Base-by-base conservation (phyloP, 2,113 vertebrate species). In the Tamias sibiricus region DNA sequence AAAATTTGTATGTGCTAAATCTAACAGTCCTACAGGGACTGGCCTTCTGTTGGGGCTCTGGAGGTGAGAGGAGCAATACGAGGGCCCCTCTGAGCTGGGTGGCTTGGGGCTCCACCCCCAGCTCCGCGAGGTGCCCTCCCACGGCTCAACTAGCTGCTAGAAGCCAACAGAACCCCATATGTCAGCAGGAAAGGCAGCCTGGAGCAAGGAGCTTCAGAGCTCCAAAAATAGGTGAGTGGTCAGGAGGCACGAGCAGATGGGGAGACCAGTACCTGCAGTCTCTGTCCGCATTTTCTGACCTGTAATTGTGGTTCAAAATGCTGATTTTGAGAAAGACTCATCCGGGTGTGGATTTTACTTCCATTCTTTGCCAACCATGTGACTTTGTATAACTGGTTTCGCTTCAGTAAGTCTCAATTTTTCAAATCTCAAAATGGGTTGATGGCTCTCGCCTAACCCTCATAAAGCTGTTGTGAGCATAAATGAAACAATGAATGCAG, bases 171-270 rank as follows among this genome's bases (percentile, higher is more conserved):
- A 57, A 89, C 30, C 57, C 52, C 40, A 4, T 8, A 49, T 9
- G 22, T n/a, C 1, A 8, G 44, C 2, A 1, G 32, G 44, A 97
- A 94, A 83, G 80, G 64, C 69, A 90, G 69, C 28, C 32, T 9
- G 28, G 14, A 40, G 42, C 62, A 49, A 89, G 83, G 69, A 64
- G 7, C n/a, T 22, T 44, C 10, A 0, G 8, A 69, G 49, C 52
- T 95, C 90, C 92, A 44, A n/a, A 97, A 96, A 86, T 72, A 96
- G 68, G 6, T 2, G 6, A 54, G 87, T 16, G 57, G 75, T 69
- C 71, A 90, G 84, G 82, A 94, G 85, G 6, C 8, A 12, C 1
- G 83, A 95, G 47, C 96, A 97, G 94, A 93, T 96, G 95, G 95
- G 5, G 37, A 49, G 66, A 62, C 42, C 42, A 13, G 6, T 2